Conservation (phyloP, 2,888 invertebrate species). For the Ptilodon capucinus region DNA sequence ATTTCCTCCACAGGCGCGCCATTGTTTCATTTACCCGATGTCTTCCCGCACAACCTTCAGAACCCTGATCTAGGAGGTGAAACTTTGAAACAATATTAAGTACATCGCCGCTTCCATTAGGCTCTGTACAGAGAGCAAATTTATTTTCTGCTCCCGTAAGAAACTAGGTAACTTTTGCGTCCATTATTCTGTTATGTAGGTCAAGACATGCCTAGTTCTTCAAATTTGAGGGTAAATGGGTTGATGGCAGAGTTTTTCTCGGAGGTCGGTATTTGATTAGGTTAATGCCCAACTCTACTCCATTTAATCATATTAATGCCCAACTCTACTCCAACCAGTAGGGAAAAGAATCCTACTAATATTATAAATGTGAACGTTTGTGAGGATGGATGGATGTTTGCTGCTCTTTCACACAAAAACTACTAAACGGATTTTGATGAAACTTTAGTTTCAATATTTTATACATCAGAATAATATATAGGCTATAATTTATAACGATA, state of each 20-base stretch:
- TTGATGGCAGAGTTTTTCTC: neutral
- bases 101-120: constrained; percentile 28
- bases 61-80: constrained; percentile 28
- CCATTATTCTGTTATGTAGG: constrained; percentile 9
- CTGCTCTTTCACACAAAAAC: no score
- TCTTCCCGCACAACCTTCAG: constrained; percentile 15
- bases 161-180: constrained; percentile 27
- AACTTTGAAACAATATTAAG: constrained; percentile 32
- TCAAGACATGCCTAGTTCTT: neutral
- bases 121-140: constrained; percentile 20
- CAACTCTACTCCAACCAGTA: no score
- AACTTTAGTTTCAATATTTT: no score
- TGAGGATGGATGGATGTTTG: no score
- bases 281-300: no score
- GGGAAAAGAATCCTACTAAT: no score
- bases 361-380: no score
- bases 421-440: no score
- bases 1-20: no score
- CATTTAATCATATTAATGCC: no score
- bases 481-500: no score
- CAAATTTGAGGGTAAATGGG: neutral
- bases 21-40: constrained; percentile 5
- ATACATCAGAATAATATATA: no score
- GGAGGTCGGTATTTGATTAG: neutral
- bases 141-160: constrained; percentile 30